Percentiles rank a stretch among this genome's conserved stretches.
Evolutionary conservation across 2,888 invertebrate genomes (phyloP).

Genomic region (Heteromyza rotundicornis): DNA sequence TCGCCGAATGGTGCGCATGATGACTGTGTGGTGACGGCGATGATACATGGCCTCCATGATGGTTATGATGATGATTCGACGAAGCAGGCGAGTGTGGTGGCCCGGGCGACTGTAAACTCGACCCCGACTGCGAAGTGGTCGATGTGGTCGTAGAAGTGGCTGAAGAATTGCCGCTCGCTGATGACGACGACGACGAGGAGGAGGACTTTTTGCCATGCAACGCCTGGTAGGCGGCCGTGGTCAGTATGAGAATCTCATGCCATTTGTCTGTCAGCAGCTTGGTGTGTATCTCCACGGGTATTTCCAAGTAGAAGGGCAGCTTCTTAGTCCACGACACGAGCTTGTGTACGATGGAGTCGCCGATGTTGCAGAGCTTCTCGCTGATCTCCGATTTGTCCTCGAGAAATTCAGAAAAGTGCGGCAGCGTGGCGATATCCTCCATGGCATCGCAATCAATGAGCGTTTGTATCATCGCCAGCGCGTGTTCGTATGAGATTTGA

Average conservation of each 20-base stretch:
- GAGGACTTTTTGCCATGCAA: slow-evolving; percentile 71
- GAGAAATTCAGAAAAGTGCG: slow-evolving; percentile 88
- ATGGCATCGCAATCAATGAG: slow-evolving; percentile 96
- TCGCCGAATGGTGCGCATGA: background rate
- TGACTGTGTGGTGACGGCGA: slow-evolving; percentile 12
- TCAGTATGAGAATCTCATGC: slow-evolving; percentile 94
- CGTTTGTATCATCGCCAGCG: slow-evolving; percentile 87
- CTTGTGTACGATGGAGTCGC: slow-evolving; percentile 97
- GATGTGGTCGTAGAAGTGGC: slow-evolving; percentile 29
- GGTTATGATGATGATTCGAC: slow-evolving; percentile 18
- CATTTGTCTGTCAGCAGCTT: slow-evolving; percentile 96
- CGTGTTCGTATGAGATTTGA: slow-evolving; percentile 81
- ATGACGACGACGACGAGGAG: slow-evolving; percentile 28
- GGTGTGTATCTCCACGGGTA: slow-evolving; percentile 95
- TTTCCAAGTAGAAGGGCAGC: slow-evolving; percentile 94
- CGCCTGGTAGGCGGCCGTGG: slow-evolving; percentile 93
- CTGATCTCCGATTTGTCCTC: slow-evolving; percentile 91
- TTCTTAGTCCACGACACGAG: slow-evolving; percentile 99
- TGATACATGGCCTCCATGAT: background rate
- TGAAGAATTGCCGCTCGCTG: slow-evolving; percentile 66
- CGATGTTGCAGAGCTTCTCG: slow-evolving; percentile 92
- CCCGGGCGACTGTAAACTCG: slow-evolving; percentile 15
- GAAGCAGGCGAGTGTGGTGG: slow-evolving; percentile 25
- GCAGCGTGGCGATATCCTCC: slow-evolving; percentile 91
- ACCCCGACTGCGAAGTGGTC: slow-evolving; percentile 18